Conservation (phyloP, 2,797 vertebrate species). For the Xenopus petersii region DNA sequence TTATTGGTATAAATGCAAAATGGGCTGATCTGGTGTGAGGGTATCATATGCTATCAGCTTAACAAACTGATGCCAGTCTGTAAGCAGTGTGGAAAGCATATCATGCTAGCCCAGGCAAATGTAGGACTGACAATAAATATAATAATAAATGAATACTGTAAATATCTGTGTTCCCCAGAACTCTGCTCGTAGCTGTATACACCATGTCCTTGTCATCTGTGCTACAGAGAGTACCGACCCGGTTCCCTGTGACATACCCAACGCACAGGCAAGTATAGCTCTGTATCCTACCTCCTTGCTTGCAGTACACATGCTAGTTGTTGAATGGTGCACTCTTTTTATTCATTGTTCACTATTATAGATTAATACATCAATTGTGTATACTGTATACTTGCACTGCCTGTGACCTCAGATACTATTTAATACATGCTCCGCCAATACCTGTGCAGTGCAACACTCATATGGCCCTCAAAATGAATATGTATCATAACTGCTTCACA, state of each 20-base stretch:
- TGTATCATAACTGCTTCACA: too few species aligned
- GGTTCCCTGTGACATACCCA: slow-evolving; percentile 10
- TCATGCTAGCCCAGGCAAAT: background rate
- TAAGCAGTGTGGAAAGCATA: background rate
- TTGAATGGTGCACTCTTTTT: too few species aligned
- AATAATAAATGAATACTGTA: background rate
- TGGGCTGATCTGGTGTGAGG: too few species aligned
- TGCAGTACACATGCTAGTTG: too few species aligned
- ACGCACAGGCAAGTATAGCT: slow-evolving; percentile 24
- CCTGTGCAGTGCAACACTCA: too few species aligned
- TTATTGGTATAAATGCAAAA: too few species aligned
- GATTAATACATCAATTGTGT: too few species aligned
- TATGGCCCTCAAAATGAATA: too few species aligned
- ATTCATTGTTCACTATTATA: too few species aligned
- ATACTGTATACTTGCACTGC: too few species aligned
- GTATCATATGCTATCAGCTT: background rate
- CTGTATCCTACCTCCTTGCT: background rate
- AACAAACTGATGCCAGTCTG: background rate
- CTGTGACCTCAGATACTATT: too few species aligned
- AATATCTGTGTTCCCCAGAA: slow-evolving; percentile 6
- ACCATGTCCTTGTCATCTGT: slow-evolving; percentile 31
- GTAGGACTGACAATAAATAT: background rate
- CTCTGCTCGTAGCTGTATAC: slow-evolving; percentile 5
- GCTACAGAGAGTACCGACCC: slow-evolving; percentile 12
- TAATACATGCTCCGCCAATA: too few species aligned